These are phyloP conservation scores for Avahi laniger DNA, from an alignment of 2,797 vertebrate genomes.

Conservation along the genomic window DNA sequence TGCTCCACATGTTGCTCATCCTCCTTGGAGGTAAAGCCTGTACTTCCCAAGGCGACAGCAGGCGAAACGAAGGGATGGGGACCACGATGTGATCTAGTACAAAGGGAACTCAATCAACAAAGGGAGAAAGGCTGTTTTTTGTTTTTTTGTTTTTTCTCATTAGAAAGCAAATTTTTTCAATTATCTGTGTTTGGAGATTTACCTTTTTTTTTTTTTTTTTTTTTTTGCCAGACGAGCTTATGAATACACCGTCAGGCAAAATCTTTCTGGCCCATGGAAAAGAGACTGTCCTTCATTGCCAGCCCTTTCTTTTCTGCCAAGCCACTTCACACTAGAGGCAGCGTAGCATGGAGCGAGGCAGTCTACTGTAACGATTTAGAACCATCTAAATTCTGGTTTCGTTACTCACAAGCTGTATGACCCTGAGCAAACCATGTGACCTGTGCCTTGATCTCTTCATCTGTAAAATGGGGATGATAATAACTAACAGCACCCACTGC, in stretches of 20 bases:
- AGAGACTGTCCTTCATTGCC: not conserved
- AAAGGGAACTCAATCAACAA: not conserved
- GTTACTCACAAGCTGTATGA: not conserved
- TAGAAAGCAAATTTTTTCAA: constrained; percentile 19
- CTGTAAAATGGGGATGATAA: not conserved
- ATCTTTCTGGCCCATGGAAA: constrained; percentile 12
- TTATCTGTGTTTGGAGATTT: constrained; percentile 25
- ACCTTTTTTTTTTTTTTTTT: not conserved
- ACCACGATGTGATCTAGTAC: not conserved
- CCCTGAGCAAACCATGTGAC: not conserved
- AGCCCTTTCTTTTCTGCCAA: not conserved
- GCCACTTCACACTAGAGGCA: not conserved
- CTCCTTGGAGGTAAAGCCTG: not conserved
- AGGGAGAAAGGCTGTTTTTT: not conserved
- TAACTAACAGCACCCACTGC: not conserved
- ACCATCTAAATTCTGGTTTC: not conserved
- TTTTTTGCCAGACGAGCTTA: not conserved
- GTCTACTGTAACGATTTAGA: not conserved
- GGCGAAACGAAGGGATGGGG: not conserved
- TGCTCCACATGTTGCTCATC: not conserved
- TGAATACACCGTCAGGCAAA: not conserved
- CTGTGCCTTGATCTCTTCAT: not conserved
- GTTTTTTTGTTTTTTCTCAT: not conserved
- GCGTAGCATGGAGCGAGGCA: not conserved
- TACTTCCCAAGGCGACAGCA: not conserved